Evolutionary conservation across 2,113 vertebrate species (phyloP).

Genomic region (Ahaetulla prasina): DNA sequence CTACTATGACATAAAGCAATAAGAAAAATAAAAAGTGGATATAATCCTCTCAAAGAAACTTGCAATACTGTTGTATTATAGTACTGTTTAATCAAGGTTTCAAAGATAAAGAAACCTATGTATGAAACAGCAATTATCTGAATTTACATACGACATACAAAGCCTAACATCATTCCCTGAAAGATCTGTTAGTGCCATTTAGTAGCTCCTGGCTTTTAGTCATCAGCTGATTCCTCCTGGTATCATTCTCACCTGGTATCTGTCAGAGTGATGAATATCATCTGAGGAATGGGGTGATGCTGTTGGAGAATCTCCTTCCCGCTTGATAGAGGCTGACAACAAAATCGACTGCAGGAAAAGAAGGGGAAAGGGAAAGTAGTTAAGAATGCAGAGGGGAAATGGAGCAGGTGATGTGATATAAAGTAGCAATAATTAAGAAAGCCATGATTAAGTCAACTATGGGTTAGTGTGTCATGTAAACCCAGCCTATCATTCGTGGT

Average conservation of each 20-base stretch:
- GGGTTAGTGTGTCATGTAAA: neutral
- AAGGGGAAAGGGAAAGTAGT: conserved; percentile 34
- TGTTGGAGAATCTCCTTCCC: conserved; percentile 96
- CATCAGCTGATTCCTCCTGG: neutral
- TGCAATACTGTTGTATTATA: neutral
- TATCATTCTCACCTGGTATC: conserved; percentile 88
- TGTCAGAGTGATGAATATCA: conserved; percentile 97
- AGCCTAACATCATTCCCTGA: neutral
- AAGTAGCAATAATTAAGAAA: neutral
- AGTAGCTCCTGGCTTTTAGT: neutral
- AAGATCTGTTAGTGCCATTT: neutral
- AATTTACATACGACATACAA: fast-evolving
- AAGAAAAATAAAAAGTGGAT: neutral
- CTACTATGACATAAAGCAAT: neutral
- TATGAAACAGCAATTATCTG: neutral
- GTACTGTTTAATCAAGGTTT: neutral
- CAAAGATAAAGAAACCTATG: neutral
- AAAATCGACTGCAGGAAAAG: conserved; percentile 86
- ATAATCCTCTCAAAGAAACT: neutral
- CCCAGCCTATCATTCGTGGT: neutral
- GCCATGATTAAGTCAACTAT: neutral
- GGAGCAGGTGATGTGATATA: neutral
- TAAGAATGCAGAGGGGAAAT: conserved; percentile 12
- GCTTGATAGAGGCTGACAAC: conserved; percentile 97
- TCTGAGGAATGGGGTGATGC: conserved; percentile 96